Evolutionary conservation across 2,113 vertebrate genomes (phyloP), one percentile per base, ranked within the genome.

Genomic region (Balaenoptera acutorostrata): DNA sequence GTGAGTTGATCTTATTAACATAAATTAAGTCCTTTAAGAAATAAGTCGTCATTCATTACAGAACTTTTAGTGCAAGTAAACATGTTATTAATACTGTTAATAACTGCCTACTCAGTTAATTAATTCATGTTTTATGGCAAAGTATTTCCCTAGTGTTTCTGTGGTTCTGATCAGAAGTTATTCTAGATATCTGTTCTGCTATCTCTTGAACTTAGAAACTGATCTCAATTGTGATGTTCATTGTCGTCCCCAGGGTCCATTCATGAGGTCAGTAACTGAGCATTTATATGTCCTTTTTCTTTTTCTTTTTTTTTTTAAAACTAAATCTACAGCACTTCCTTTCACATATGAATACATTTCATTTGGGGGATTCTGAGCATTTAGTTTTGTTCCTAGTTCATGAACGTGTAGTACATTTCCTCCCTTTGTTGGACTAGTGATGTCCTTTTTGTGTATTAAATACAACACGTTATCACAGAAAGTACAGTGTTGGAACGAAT

Each of bases 1-100:
- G 99, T 99, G 97, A 98, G 99, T 20, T 84, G 1, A 12, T 91
- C 57, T 98, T 97, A 93, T 96, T 91, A 46, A 68, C 83, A 75
- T 59, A 94, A 83, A 46, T 57, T 18, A 95, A 95, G 2, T 83
- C 33, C 93, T 90, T 96, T 90, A 85, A 95, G 66, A 94, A 85
- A 88, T 80, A 5, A 57, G 8, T 81, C 46, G 0, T 44, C 55
- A 59, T 92, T 96, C 4, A n/a, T 92, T 14, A 49, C 4, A 87
- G 23, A 91, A 83, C 14, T 78, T 96, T 96, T 77, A 90, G 27
- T 93, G 12, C 14, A 39, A 90, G 31, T 84, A 36, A 92, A 84
- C 84, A 2, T 93, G 4, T 20, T 96, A 23, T 57, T 90, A 69
- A 72, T 88, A 69, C 8, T 59, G 5, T n/a, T 88, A 46, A 39